Base-by-base conservation (phyloP, 2,888 invertebrate genomes). In the Agrilus cyanescens region DNA sequence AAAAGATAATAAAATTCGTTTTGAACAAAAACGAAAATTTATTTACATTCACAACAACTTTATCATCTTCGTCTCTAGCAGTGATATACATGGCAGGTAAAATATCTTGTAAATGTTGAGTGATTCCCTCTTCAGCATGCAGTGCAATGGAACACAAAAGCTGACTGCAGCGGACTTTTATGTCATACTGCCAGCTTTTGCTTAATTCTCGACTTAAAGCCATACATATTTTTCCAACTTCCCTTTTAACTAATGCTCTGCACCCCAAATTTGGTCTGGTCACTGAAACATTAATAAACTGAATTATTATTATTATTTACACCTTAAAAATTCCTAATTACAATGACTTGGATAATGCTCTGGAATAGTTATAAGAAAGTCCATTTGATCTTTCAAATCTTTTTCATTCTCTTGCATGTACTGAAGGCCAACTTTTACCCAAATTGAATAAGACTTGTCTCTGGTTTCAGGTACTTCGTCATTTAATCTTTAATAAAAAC, bases 201-300 rank as follows among this genome's bases (percentile, higher is more conserved):
- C 73, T 72, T 54, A 90, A 71, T 61, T 91, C 90, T 58, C 64
- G 69, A 36, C 72, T 66, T 50, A 90, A 71, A 32, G 82, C 85
- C 15, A 79, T 77, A 10, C 85, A 67, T 48, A 90, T 76, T 65
- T 82, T 83, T 40, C 80, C 75, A 47, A 85, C 71, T 57, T 89
- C 81, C 44, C 78, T 74, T 57, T 83, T 80, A 0, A 86, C 83
- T 38, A 95, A 65, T 2, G 73, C 72, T 7, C 93, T 76, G 59
- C 95, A 95, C 1, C 93, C 93, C 14, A 93, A 70, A 56, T 85
- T 86, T 0, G 93, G 91, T n/a, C 93, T 74, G 45, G 71, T 69
- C 10, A 85, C 81, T 78, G 40, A 16, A 50, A 49, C 42, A 15
- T 35, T 14, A 13, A 39, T 12, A 41, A 25, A 35, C 12, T n/a